phyloP scores from a whole-genome alignment of 2,113 vertebrate species.

The Puntigrus tetrazona region DNA sequence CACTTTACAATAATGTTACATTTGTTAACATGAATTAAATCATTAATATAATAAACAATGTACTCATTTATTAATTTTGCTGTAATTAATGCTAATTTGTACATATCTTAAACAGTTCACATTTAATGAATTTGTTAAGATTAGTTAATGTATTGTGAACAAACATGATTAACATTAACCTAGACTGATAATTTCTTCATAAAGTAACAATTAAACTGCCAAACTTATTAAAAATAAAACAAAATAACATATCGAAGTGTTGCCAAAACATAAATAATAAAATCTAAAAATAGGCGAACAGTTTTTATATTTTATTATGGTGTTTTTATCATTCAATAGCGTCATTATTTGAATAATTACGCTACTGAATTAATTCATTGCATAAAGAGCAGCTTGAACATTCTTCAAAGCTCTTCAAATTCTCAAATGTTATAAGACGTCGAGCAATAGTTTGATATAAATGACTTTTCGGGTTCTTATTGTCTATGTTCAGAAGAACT shows the following conservation, averaged over 20 bases:
- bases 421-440: too few relatives aligned
- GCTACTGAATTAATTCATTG: background rate
- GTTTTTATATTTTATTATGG: background rate
- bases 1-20: background rate
- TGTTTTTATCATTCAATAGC: background rate
- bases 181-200: background rate
- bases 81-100: too few relatives aligned
- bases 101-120: background rate
- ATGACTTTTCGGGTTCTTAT: too few relatives aligned
- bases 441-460: background rate
- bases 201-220: background rate
- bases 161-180: background rate
- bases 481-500: too few relatives aligned
- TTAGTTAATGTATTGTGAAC: background rate
- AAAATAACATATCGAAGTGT: background rate
- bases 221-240: too few relatives aligned
- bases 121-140: background rate
- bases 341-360: too few relatives aligned
- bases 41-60: background rate
- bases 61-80: background rate
- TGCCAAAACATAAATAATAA: background rate
- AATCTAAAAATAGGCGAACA: background rate
- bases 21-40: background rate
- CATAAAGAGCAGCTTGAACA: background rate
- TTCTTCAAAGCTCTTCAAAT: background rate